Conservation (phyloP, 2,888 invertebrate species). For the Oasisia sp. region DNA sequence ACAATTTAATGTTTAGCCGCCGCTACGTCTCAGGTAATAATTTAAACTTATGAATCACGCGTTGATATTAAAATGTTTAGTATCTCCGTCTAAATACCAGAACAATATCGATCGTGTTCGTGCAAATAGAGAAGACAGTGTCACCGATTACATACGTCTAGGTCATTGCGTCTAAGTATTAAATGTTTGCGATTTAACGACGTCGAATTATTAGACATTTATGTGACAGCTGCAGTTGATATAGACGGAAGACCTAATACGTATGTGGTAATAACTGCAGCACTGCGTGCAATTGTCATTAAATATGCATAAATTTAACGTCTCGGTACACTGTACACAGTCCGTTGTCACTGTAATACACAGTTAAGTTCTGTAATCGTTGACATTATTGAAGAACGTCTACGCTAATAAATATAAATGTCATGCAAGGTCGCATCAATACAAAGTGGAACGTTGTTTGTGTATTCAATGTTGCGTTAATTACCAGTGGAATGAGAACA, state of each 20-base stretch:
- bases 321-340: background rate
- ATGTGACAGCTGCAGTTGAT: slow-evolving; percentile 13
- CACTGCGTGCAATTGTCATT: background rate
- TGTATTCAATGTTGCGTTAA: background rate
- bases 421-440: background rate
- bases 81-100: background rate
- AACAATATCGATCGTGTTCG: background rate
- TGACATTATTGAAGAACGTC: background rate
- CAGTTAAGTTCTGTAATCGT: background rate
- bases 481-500: background rate
- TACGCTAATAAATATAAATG: background rate
- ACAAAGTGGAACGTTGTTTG: background rate
- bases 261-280: too few species aligned
- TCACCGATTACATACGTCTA: background rate
- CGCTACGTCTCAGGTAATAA: too few species aligned
- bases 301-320: background rate
- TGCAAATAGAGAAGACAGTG: background rate
- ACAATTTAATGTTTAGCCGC: too few species aligned
- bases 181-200: background rate
- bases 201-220: background rate
- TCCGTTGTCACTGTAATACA: background rate
- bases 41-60: background rate
- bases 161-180: background rate
- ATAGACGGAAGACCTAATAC: background rate
- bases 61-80: background rate